Evolutionary conservation across 2,113 vertebrate genomes (phyloP).

Genomic region (Psephotus haematonotus): DNA sequence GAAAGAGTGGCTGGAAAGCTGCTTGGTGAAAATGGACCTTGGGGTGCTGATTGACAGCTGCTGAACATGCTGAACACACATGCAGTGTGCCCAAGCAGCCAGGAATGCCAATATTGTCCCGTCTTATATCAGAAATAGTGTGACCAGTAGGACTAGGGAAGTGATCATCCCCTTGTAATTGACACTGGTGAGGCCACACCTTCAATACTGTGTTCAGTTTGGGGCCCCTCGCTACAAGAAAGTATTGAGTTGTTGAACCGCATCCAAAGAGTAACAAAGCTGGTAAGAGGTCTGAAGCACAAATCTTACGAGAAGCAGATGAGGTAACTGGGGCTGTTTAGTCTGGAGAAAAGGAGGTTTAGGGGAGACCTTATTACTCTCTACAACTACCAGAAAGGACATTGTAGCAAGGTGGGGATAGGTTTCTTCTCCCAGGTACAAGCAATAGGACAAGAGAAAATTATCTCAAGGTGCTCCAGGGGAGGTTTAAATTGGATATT

Average conservation of each 20-base stretch:
- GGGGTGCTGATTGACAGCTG: rapidly evolving
- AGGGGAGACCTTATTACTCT: not conserved
- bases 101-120: not conserved
- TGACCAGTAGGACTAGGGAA: not conserved
- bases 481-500: not conserved
- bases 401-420: rapidly evolving
- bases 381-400: not conserved
- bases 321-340: not conserved
- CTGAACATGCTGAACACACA: not conserved
- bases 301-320: rapidly evolving
- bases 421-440: not conserved
- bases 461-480: not conserved
- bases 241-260: rapidly evolving
- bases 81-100: not conserved
- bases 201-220: not conserved
- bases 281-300: not conserved
- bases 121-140: not conserved
- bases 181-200: not conserved
- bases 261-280: rapidly evolving
- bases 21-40: rapidly evolving
- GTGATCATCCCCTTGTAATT: not conserved
- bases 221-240: not conserved
- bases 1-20: not conserved
- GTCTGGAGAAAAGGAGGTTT: not conserved
- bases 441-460: not conserved